Conservation (phyloP, 2,113 vertebrate genomes). For the Calypte anna region DNA sequence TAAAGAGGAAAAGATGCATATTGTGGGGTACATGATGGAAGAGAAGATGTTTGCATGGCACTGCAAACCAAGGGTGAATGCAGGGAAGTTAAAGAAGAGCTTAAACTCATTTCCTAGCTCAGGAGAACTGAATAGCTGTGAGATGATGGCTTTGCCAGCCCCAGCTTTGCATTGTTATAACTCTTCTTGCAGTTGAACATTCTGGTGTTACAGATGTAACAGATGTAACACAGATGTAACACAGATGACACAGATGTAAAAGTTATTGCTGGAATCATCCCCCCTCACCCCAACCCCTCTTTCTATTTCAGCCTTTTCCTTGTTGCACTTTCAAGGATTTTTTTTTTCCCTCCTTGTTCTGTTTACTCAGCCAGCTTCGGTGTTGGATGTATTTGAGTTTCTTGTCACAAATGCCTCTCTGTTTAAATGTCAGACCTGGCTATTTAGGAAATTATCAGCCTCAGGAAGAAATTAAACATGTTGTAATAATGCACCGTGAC, state of each 20-base stretch:
- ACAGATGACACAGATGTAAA: slow-evolving; percentile 32
- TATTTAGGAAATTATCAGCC: background rate
- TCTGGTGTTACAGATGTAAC: slow-evolving; percentile 11
- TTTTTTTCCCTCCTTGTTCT: background rate
- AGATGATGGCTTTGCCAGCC: slow-evolving; percentile 45
- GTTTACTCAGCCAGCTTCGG: background rate
- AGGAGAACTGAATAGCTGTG: background rate
- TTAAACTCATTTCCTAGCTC: background rate
- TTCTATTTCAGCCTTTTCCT: background rate
- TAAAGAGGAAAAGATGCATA: background rate
- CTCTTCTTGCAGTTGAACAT: background rate
- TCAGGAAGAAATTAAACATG: background rate
- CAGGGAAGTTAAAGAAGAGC: background rate
- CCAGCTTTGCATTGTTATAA: background rate
- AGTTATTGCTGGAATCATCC: background rate
- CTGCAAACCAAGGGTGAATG: background rate
- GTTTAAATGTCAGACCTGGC: background rate
- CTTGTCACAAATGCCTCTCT: background rate
- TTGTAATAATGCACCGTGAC: background rate
- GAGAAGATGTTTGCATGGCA: background rate
- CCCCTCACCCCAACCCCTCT: background rate
- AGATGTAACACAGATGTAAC: slow-evolving; percentile 25
- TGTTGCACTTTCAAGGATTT: background rate
- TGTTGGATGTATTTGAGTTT: background rate
- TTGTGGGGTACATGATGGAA: background rate